Conservation (phyloP, 2,888 invertebrate genomes). For the Philereme vetulata region DNA sequence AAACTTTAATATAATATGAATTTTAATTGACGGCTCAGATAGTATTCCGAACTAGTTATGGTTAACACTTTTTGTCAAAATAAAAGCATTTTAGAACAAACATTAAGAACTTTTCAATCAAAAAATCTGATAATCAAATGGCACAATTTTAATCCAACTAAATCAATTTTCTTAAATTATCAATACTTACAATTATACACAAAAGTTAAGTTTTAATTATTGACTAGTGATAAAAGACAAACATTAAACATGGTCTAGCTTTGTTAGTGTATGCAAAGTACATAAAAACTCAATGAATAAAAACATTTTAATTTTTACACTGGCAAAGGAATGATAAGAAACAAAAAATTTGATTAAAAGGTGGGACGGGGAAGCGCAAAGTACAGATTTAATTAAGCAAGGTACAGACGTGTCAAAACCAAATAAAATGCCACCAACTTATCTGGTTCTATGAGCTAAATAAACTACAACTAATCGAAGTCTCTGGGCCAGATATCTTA, state of each 20-base stretch:
- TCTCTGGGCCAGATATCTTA: too few species aligned
- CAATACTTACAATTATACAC: conserved; percentile 11
- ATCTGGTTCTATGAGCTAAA: too few species aligned
- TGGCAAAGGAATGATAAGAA: conserved; percentile 19
- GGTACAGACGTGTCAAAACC: neutral
- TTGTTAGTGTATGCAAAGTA: conserved; percentile 25
- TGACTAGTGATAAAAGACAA: conserved; percentile 8
- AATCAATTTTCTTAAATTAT: conserved; percentile 1
- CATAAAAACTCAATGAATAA: conserved; percentile 29
- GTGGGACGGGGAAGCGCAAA: conserved; percentile 23
- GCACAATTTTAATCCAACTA: conserved; percentile 8
- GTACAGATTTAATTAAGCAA: conserved; percentile 15
- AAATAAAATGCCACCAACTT: too few species aligned
- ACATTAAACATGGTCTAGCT: conserved; percentile 16
- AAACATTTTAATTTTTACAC: conserved; percentile 33
- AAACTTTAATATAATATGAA: conserved; percentile 3
- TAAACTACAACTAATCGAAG: too few species aligned
- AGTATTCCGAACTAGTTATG: conserved; percentile 10
- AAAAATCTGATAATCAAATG: conserved; percentile 6
- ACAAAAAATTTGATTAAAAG: conserved; percentile 24
- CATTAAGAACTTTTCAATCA: neutral
- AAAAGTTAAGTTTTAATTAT: conserved; percentile 3
- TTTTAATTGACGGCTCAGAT: conserved; percentile 18
- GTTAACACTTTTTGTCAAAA: neutral
- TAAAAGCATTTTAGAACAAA: neutral